Percentiles rank a stretch among this genome's conserved stretches.
Evolutionary conservation across 2,888 invertebrate species (phyloP).

Genomic region (Metacarcinus magister): DNA sequence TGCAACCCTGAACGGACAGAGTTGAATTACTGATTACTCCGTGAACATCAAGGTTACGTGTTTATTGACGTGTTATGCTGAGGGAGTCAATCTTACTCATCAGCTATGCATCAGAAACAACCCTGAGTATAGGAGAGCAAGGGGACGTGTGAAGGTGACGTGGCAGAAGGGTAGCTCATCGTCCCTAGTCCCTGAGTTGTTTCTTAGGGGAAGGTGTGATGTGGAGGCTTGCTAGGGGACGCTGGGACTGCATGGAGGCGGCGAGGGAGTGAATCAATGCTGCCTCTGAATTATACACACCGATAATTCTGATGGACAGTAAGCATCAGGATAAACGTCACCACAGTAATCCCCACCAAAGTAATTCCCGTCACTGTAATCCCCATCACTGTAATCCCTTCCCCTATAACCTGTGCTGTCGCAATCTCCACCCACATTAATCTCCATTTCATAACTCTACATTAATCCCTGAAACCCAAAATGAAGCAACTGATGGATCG

Average conservation of each 20-base stretch:
- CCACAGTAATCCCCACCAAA: not conserved
- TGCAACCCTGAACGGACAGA: too few relatives aligned
- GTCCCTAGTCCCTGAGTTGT: too few relatives aligned
- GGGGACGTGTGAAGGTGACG: too few relatives aligned
- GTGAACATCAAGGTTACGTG: too few relatives aligned
- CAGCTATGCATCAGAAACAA: too few relatives aligned
- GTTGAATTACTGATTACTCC: too few relatives aligned
- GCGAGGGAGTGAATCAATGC: not conserved
- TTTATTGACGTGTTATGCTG: too few relatives aligned
- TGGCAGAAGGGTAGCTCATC: too few relatives aligned
- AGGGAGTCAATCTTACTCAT: too few relatives aligned
- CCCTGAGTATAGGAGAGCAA: too few relatives aligned
- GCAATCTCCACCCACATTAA: not conserved
- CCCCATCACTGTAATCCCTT: not conserved
- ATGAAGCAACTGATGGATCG: conserved; percentile 9
- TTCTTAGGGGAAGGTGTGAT: too few relatives aligned
- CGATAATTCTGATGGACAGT: not conserved
- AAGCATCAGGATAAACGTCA: not conserved
- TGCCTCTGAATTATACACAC: not conserved
- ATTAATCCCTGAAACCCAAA: not conserved
- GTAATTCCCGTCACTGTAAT: not conserved
- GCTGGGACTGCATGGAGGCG: not conserved
- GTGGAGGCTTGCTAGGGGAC: too few relatives aligned
- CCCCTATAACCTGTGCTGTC: not conserved
- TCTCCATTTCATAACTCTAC: not conserved